Evolutionary conservation across 2,113 vertebrate genomes (phyloP), one percentile per base, ranked within the genome.

Genomic region (Nothobranchius furzeri): DNA sequence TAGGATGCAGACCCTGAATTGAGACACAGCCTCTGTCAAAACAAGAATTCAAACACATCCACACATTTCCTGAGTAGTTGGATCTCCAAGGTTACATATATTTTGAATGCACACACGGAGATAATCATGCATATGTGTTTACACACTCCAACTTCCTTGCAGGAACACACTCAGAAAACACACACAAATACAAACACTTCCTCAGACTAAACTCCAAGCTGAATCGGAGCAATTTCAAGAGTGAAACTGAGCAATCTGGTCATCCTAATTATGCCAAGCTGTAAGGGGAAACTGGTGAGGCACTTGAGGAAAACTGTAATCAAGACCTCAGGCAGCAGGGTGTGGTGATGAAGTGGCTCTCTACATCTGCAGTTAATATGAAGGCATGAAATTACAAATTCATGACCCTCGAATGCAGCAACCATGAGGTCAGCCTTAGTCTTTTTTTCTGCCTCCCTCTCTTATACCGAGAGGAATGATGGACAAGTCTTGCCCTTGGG

Each of bases 191-290:
- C 37, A 82, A 58, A 68, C 51, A 60, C 45, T 36, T 47, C 7
- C 25, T 35, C 17, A 53, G 37, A 49, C 24, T 40, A 52, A 73
- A 73, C 43, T 67, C 40, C 13, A 64, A 30, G 12, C 48, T 63
- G 74, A 73, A 68, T 53, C 54, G 5, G n/a, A 53, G 48, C 70
- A 75, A 50, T 74, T 76, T 56, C 60, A 58, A 53, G 57, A 24
- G 13, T 67, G 70, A 72, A 82, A 73, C 57, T 40, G 61, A 64
- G 67, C 76, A 78, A 78, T 74, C 74, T 80, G 82, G 68, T 79
- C 75, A 58, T 60, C 58, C 67, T 87, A 78, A 88, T 89, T 87
- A 81, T 60, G 56, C 37, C 43, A 17, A 54, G 65, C 56, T 74
- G 68, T 60, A 72, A 52, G 50, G 47, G 48, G 30, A 64, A 58